These are phyloP conservation scores for Automeris io DNA, from an alignment of 2,888 invertebrate genomes.

Conservation along the genomic window DNA sequence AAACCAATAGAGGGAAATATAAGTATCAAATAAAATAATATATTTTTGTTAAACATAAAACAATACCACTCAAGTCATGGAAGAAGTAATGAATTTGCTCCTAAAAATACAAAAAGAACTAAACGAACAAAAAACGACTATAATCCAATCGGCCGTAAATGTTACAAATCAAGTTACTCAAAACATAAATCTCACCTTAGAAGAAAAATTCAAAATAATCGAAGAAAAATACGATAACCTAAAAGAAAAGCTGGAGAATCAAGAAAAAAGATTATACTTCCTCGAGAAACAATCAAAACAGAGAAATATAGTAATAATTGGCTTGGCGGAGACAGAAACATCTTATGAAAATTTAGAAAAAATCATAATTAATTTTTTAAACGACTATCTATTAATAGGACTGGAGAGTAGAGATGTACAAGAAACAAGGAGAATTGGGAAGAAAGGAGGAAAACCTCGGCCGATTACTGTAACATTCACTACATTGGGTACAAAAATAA, in stretches of 20 bases:
- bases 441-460: constrained; percentile 10
- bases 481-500: constrained; percentile 13
- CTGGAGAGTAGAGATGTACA: constrained; percentile 11
- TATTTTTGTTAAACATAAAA: too few relatives aligned
- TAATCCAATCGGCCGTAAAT: constrained; percentile 1
- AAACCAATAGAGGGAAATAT: too few relatives aligned
- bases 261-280: constrained; percentile 11
- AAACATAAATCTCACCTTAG: constrained; percentile 14
- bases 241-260: constrained; percentile 12
- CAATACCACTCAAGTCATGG: background rate
- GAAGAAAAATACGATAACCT: constrained; percentile 13
- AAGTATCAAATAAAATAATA: too few relatives aligned
- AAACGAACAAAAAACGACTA: background rate
- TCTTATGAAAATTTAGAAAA: constrained; percentile 8
- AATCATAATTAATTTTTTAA: constrained; percentile 4
- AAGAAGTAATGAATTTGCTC: background rate
- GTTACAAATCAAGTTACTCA: constrained; percentile 13
- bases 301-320: constrained; percentile 11
- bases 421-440: constrained; percentile 13
- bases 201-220: constrained; percentile 12
- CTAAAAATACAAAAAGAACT: background rate
- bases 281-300: constrained; percentile 12
- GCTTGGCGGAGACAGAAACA: constrained; percentile 8
- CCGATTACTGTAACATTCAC: constrained; percentile 11
- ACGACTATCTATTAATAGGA: constrained; percentile 1